Base-by-base conservation (phyloP, 2,888 invertebrate species). In the Eupsilia transversa region DNA sequence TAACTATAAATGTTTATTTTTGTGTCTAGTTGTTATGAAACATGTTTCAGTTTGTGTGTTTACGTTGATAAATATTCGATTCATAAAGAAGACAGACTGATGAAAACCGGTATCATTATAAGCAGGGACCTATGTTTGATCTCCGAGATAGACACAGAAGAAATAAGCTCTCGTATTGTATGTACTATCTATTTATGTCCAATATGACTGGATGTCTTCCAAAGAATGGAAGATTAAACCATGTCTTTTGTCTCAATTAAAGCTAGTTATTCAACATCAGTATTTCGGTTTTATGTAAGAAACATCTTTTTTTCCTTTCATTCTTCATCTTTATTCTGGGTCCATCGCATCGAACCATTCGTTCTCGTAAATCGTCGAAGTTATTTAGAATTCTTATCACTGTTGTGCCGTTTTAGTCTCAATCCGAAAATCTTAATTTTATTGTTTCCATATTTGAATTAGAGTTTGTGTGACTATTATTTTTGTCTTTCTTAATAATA, bases 351-450 rank as follows among this genome's bases (percentile, higher is more conserved):
- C 20, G 49, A 33, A 30, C 52, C n/a, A 65, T 65, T 59, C 4
- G 10, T 33, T 46, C 14, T 52, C 35, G 79, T 65, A 60, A 79
- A 64, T 57, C 52, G 63, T 77, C 3, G 5, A 17, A 78, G 35
- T 9, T 67, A 38, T 49, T 71, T 60, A 52, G 4, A 63, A 63
- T 78, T 63, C n/a, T 17, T 72, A 52, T 67, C 49, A 72, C 27
- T 43, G 23, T 49, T 12, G 3, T 52, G 35, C n/a, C 33, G 49
- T 57, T 49, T 2, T 56, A 43, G 52, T 30, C 52, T 43, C 6
- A 52, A 33, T 75, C 7, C 10, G 12, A n/a, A 27, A 74, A 74
- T 59, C 9, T n/a, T 46, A 14, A 43, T 46, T 35, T 27, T n/a
- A 60, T 41, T 35, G 10, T 43, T 60, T 41, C 3, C 12, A 9